Percentiles rank a stretch among this genome's conserved stretches.
These are phyloP conservation scores for Microcebus griseorufus DNA, from an alignment of 2,113 vertebrate species.

Conservation along the genomic window DNA sequence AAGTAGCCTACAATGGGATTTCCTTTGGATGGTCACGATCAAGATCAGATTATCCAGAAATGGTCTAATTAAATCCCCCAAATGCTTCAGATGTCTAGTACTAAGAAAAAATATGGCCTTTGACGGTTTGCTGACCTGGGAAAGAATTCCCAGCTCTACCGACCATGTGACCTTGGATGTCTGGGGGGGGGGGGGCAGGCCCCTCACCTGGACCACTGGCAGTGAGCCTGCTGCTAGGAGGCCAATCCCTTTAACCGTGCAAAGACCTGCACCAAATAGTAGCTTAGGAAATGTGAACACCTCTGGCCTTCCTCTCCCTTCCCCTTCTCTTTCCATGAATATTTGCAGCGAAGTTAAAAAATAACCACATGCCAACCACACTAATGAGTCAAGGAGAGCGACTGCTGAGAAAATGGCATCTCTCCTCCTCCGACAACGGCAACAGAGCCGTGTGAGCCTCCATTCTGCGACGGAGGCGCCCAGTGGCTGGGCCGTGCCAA, in stretches of 20 bases:
- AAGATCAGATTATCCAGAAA: neutral
- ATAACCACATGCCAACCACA: conserved; percentile 19
- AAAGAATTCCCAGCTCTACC: neutral
- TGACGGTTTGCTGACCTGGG: neutral
- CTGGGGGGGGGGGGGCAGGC: neutral
- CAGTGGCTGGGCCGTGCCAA: neutral
- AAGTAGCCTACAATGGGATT: neutral
- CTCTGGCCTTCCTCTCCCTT: neutral
- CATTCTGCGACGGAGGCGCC: neutral
- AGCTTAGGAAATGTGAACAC: neutral
- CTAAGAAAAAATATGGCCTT: neutral
- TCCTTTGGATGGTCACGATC: neutral
- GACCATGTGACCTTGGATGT: neutral
- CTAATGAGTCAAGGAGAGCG: conserved; percentile 3
- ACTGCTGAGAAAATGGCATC: conserved; percentile 47
- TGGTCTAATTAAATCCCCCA: neutral
- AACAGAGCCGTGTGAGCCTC: neutral
- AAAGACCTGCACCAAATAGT: neutral
- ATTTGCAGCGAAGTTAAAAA: conserved; percentile 34
- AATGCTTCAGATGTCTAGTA: neutral
- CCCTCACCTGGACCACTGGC: fast-evolving
- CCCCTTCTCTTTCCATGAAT: neutral
- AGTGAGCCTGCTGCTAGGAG: neutral
- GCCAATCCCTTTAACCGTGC: fast-evolving
- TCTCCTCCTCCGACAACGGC: conserved; percentile 7